Conservation (phyloP, 2,797 vertebrate species). For the Esox lucius region DNA sequence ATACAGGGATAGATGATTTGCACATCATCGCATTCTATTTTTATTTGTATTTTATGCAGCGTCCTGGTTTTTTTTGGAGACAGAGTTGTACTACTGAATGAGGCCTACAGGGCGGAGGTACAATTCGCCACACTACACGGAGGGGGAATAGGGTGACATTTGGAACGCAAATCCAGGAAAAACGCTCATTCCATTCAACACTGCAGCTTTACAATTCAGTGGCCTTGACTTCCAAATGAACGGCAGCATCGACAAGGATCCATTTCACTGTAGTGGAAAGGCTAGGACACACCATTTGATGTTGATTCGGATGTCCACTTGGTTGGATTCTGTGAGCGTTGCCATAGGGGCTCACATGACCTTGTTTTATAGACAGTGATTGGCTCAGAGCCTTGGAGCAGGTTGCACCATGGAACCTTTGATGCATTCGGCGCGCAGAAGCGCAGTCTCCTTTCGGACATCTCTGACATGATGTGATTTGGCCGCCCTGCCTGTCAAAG, state of each 20-base stretch:
- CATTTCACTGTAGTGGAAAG: slow-evolving; percentile 9
- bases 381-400: neutral
- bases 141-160: neutral
- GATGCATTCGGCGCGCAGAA: neutral
- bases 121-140: neutral
- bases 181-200: neutral
- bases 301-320: neutral
- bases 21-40: too few relatives aligned
- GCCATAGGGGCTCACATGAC: neutral
- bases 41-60: too few relatives aligned
- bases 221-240: slow-evolving; percentile 5
- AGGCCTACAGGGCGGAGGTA: too few relatives aligned
- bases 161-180: neutral
- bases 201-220: slow-evolving; percentile 10
- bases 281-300: neutral
- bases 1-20: too few relatives aligned
- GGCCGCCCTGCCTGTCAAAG: neutral
- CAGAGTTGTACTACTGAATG: too few relatives aligned
- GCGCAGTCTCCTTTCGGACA: neutral
- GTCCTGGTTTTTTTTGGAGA: too few relatives aligned
- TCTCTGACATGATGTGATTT: slow-evolving; percentile 15
- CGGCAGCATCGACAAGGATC: neutral
- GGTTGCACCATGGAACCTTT: neutral
- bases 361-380: neutral
- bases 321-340: neutral